phyloP scores from a whole-genome alignment of 2,113 vertebrate genomes.

The Myotis yumanensis region DNA sequence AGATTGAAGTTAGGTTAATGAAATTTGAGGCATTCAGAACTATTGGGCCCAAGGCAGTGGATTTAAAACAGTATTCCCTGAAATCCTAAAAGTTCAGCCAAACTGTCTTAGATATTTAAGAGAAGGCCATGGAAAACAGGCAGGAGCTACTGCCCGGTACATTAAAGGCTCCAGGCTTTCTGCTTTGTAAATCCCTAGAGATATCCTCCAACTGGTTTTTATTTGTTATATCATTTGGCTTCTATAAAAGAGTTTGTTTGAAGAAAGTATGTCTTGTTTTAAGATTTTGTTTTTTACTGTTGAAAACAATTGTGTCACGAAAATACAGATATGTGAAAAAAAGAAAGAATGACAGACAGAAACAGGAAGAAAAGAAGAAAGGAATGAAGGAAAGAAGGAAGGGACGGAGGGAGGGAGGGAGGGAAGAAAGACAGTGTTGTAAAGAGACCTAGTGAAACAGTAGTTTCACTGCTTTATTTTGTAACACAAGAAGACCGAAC shows the following conservation, averaged over 20 bases:
- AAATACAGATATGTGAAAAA: background rate
- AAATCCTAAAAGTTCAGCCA: background rate
- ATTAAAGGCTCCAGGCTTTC: background rate
- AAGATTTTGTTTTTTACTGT: background rate
- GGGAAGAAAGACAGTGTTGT: too few species aligned
- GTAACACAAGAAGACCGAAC: background rate
- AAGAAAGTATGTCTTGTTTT: background rate
- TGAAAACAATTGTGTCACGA: background rate
- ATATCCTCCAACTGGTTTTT: background rate
- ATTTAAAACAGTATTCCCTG: background rate
- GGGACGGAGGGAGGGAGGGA: too few species aligned
- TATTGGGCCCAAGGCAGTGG: background rate
- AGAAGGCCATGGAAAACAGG: background rate
- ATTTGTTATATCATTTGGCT: background rate
- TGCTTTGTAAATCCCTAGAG: background rate
- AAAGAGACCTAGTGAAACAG: background rate
- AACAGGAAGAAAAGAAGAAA: background rate
- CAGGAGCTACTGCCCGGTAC: accelerated
- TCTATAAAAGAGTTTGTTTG: background rate
- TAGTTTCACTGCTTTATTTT: background rate
- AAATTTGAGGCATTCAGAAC: background rate
- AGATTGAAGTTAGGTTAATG: background rate
- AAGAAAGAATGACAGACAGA: background rate
- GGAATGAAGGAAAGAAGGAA: background rate
- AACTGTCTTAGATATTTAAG: background rate